Conservation (phyloP, 2,888 invertebrate genomes). For the Melieria omissa region DNA sequence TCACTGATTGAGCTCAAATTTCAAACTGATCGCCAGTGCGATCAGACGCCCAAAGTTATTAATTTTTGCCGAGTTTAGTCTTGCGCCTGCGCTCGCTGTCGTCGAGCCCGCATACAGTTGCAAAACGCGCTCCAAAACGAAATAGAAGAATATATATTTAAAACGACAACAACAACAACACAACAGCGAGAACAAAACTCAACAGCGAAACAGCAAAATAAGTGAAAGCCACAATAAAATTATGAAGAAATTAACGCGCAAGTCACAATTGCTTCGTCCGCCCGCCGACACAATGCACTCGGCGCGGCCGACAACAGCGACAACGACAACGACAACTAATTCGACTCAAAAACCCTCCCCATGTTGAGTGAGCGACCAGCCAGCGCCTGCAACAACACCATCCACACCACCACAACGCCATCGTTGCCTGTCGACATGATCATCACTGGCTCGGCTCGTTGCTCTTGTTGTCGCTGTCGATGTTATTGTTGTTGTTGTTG, state of each 20-base stretch:
- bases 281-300: not conserved
- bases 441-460: no score
- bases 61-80: conserved; percentile 48
- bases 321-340: not conserved
- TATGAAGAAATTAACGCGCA: conserved; percentile 26
- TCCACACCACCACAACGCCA: not conserved
- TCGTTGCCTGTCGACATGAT: no score
- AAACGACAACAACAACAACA: no score
- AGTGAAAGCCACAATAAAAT: no score
- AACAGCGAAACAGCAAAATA: no score
- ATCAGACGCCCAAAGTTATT: conserved; percentile 65
- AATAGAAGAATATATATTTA: no score
- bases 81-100: conserved; percentile 26
- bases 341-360: not conserved
- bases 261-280: conserved; percentile 5
- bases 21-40: conserved; percentile 64
- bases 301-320: not conserved
- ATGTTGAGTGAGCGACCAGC: not conserved
- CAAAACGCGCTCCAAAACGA: no score
- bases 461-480: no score
- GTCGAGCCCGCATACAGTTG: no score
- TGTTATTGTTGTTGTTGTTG: no score
- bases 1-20: conserved; percentile 63
- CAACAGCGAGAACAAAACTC: no score
- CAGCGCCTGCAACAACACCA: not conserved